Evolutionary conservation across 2,797 vertebrate species (phyloP), one percentile per base, ranked within the genome.

Genomic region (Muscicapa comitata): DNA sequence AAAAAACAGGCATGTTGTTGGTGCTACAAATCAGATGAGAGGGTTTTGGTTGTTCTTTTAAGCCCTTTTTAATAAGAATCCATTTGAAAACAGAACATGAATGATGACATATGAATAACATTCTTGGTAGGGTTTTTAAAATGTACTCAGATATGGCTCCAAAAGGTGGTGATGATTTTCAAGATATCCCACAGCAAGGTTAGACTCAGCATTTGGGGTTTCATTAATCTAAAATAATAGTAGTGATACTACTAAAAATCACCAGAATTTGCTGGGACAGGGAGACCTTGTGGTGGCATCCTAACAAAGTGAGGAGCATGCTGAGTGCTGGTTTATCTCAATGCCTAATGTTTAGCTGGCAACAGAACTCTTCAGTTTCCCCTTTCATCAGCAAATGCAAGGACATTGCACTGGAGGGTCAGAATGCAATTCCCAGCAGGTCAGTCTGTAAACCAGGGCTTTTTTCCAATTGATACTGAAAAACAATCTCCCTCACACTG

Each of bases 291-390:
- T 1, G 1, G 45, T n/a, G 48, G 42, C 54, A 61, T 47, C 35
- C 28, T 43, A 48, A 55, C 11, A 33, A 61, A 72, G 38, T 0
- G 1, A 92, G 48, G 33, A 78, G 10, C 28, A 13, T 0, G 6
- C 15, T 0, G 1, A 66, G 37, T 2, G 11, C 43, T 45, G 71
- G 7, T 33, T 91, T 40, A 18, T 7, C 48, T 28, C 7, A 2
- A 21, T 38, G 35, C n/a, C 42, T 17, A 19, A 38, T 54, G 55
- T 35, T 70, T 48, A n/a, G 29, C 20, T 3, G 1, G 47, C 50
- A 73, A 8, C 21, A 51, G 25, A 0, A 31, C 38, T 35, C 25
- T 28, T 35, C 16, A 13, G 13, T 37, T 66, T n/a, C 42, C 15
- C 33, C n/a, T 40, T 86, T 28, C 48, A 50, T 9, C 54, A 65